A percentile compares a stretch with the other conserved stretches of the same genome.
These are phyloP conservation scores for Lipotes vexillifer DNA, from an alignment of 2,113 vertebrate species.

Conservation along the genomic window DNA sequence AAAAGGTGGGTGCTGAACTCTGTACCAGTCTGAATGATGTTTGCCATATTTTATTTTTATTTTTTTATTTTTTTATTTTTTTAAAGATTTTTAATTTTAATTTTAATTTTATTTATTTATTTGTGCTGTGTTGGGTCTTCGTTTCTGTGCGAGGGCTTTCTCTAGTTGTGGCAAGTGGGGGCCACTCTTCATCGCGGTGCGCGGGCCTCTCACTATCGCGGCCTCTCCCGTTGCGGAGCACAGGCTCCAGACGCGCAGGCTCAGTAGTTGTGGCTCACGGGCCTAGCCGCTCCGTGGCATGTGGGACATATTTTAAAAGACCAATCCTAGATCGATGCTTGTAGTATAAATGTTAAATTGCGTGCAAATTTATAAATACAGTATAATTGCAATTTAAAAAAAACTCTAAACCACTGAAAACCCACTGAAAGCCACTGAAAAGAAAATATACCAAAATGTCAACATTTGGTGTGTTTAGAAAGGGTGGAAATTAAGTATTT, in stretches of 20 bases:
- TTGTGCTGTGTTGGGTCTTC: too few species aligned
- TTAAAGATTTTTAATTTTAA: too few species aligned
- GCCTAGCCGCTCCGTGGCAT: too few species aligned
- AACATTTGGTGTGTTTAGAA: slow-evolving; percentile 34
- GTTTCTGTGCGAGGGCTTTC: too few species aligned
- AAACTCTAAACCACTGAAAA: slow-evolving; percentile 35
- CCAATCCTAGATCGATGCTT: background rate
- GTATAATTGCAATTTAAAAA: slow-evolving; percentile 11
- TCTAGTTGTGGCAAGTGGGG: too few species aligned
- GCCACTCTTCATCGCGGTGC: too few species aligned
- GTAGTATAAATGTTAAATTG: slow-evolving; percentile 33
- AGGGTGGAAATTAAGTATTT: slow-evolving; percentile 37
- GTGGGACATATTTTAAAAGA: slow-evolving; percentile 54
- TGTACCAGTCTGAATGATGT: background rate
- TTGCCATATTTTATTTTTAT: slow-evolving; percentile 55
- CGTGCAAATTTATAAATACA: slow-evolving; percentile 4
- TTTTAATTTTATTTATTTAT: too few species aligned
- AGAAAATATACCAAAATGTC: slow-evolving; percentile 44
- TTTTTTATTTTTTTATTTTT: too few species aligned
- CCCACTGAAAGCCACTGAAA: slow-evolving; percentile 23
- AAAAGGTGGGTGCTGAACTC: background rate
- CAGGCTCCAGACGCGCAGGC: too few species aligned
- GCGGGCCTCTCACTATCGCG: too few species aligned
- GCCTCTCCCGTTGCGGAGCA: too few species aligned
- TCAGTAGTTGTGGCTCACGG: too few species aligned